Evolutionary conservation across 2,888 invertebrate species (phyloP).

Genomic region (Drosophila mulleri): DNA sequence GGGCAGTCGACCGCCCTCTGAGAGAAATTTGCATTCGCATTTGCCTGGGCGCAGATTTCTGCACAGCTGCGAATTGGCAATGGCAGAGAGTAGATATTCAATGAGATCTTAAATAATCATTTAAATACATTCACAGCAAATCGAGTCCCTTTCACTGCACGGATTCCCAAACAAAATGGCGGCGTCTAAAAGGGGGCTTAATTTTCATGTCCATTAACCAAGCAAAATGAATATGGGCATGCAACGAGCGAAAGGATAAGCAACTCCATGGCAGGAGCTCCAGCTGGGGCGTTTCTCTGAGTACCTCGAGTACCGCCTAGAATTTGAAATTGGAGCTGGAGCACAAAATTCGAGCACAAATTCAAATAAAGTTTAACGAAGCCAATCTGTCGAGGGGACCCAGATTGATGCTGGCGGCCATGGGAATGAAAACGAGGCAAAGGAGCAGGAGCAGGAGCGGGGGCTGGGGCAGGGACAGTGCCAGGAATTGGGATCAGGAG

Average conservation of each 20-base stretch:
- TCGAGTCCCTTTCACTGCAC: conserved; percentile 11
- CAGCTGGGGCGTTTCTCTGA: conserved; percentile 27
- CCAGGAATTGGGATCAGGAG: conserved; percentile 43
- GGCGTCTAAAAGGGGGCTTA: conserved; percentile 48
- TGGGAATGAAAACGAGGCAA: conserved; percentile 21
- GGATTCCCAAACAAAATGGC: conserved; percentile 7
- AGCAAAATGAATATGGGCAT: conserved; percentile 66
- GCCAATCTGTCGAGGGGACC: conserved; percentile 63
- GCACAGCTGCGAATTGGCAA: conserved; percentile 72
- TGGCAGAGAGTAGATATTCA: not conserved
- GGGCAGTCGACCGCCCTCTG: conserved; percentile 30
- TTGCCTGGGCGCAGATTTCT: conserved; percentile 25
- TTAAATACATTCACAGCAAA: not conserved
- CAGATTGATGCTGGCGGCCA: conserved; percentile 36
- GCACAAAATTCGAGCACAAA: conserved; percentile 64
- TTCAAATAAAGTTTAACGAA: conserved; percentile 80
- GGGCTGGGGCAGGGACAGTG: too few relatives aligned
- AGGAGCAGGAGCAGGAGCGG: conserved; percentile 4
- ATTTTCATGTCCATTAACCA: conserved; percentile 83
- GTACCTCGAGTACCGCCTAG: conserved; percentile 56
- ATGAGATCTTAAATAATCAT: conserved; percentile 1
- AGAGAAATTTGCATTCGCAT: conserved; percentile 63
- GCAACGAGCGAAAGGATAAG: conserved; percentile 73
- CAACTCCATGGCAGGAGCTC: conserved; percentile 9
- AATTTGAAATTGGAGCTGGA: conserved; percentile 62